Evolutionary conservation across 2,888 invertebrate genomes (phyloP).

Genomic region (Papilio protenor): DNA sequence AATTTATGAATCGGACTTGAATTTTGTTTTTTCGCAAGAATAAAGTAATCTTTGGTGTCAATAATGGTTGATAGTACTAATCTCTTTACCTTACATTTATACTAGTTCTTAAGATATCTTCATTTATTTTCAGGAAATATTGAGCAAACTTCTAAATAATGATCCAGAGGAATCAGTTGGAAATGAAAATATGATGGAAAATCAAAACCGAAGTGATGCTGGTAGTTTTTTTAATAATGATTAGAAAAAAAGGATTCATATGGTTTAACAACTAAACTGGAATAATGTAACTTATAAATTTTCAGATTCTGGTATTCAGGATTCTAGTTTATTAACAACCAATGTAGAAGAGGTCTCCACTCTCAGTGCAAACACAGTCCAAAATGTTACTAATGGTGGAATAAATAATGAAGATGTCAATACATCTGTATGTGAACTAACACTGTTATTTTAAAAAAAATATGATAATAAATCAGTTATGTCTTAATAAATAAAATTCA

Average conservation of each 20-base stretch:
- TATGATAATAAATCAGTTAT: not conserved
- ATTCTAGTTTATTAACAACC: not conserved
- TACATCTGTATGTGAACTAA: conserved; percentile 44
- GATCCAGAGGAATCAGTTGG: conserved; percentile 60
- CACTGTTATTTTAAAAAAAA: not conserved
- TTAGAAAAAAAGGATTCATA: not conserved
- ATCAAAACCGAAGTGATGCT: conserved; percentile 27
- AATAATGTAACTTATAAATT: not conserved
- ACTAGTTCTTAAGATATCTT: too few relatives aligned
- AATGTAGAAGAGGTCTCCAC: conserved; percentile 4
- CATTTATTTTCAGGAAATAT: conserved; percentile 63
- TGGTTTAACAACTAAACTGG: not conserved
- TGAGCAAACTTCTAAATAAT: conserved; percentile 66
- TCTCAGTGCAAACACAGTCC: not conserved
- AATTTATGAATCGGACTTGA: too few relatives aligned
- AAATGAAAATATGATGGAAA: conserved; percentile 30
- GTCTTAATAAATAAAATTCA: not conserved
- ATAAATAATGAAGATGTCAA: conserved; percentile 60
- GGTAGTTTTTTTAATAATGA: conserved; percentile 21
- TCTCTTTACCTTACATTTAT: too few relatives aligned
- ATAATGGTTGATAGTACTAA: too few relatives aligned
- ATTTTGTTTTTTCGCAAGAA: too few relatives aligned
- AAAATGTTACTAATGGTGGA: conserved; percentile 53
- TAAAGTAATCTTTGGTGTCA: too few relatives aligned
- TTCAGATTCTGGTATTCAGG: conserved; percentile 31